Evolutionary conservation across 2,797 vertebrate genomes (phyloP).

Genomic region (Sphenodon punctatus): DNA sequence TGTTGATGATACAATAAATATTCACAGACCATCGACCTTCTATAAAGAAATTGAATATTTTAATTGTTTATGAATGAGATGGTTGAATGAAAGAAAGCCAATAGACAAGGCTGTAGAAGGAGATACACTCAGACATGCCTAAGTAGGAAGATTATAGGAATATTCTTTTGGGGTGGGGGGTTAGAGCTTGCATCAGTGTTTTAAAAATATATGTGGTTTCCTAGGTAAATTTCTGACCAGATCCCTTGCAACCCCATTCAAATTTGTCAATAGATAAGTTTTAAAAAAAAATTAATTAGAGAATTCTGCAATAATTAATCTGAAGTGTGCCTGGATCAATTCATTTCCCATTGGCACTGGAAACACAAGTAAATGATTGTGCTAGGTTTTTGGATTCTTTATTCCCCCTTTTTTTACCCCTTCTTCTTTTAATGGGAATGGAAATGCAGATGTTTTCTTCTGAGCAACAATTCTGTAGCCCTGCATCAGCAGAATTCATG

Average conservation of each 20-base stretch:
- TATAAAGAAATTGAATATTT: constrained; percentile 61
- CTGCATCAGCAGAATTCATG: neutral
- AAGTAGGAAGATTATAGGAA: neutral
- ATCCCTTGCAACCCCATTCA: neutral
- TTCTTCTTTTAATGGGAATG: neutral
- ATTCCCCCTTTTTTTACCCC: neutral
- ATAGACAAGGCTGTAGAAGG: neutral
- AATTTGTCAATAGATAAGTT: constrained; percentile 35
- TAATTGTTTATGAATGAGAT: constrained; percentile 63
- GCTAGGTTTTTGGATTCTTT: constrained; percentile 30
- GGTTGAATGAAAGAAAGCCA: constrained; percentile 31
- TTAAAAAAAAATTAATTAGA: constrained; percentile 38
- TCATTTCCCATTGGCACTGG: constrained; percentile 27
- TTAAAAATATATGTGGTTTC: constrained; percentile 24
- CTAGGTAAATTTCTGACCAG: constrained; percentile 10
- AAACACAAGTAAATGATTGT: constrained; percentile 15
- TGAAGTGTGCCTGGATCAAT: constrained; percentile 41
- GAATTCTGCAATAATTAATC: constrained; percentile 51
- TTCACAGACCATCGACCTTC: constrained; percentile 27
- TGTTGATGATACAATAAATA: constrained; percentile 48
- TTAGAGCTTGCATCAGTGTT: neutral
- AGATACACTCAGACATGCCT: neutral
- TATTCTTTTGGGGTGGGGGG: neutral
- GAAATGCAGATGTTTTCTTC: constrained; percentile 48
- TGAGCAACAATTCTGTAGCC: neutral